Base-by-base conservation (phyloP, 2,888 invertebrate genomes). In the Lamellibrachia satsuma region DNA sequence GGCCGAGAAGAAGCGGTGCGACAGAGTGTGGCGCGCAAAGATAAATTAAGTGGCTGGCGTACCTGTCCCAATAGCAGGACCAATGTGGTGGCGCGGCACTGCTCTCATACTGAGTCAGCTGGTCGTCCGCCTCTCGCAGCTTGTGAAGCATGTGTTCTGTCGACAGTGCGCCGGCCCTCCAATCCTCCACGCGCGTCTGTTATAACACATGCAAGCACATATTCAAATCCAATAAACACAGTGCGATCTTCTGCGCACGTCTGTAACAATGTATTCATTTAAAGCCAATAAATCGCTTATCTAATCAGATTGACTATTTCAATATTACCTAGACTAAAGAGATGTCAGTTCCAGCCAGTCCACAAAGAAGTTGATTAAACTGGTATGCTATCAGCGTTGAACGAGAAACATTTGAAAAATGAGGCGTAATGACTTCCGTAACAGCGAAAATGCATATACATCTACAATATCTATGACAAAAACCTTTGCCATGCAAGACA, bases 61-160 rank as follows among this genome's bases (percentile, higher is more conserved):
- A 98, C 98, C 98, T 98, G 97, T 98, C 97, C 98, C 98, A 98
- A 95, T 97, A 97, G 96, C 98, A 97, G 95, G 97, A 97, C 98
- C 98, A 98, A 95, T 97, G 97, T 90, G 97, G 96, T 55, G 98
- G 98, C 90, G 97, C 97, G 22, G 97, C 97, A 93, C 97, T 97
- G 96, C 97, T 97, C 96, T 98, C 98, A 95, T 97, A 97, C 94
- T 97, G 97, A 94, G 97, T 97, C 94, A 98, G 96, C 95, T 97
- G 97, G 90, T 97, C 97, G 95, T 97, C 97, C 7, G 97, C 97
- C 93, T 97, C 97, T 93, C 97, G 97, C 94, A 98, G 96, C 97
- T 97, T 97, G 94, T 97, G 97, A 94, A 97, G 96, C 93, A 98
- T 97, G 95, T 98, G 98, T 92, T 96, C 96, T 91, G 97, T 97